Evolutionary conservation across 1,140 invertebrate species (phyloP), one percentile per base, ranked within the genome.

Genomic region (Oryzaephilus surinamensis): DNA sequence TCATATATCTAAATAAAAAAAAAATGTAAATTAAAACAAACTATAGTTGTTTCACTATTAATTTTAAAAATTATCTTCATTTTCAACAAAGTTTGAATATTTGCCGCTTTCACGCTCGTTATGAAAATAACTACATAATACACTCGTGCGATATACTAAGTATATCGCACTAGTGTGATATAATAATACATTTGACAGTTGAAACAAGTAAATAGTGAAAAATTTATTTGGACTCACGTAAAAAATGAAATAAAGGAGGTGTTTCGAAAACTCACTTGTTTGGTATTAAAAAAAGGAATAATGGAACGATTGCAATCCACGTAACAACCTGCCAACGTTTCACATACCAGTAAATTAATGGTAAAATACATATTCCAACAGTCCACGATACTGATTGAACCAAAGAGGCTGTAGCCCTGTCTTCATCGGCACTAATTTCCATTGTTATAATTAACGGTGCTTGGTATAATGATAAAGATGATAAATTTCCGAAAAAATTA

Each of bases 301-400:
- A 46, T 10, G 57, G 55, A 8, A 58, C 23, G 3, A 46, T 53
- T 5, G 55, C 53, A 5, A 45, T 35, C 8, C 56, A 17, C 15
- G 50, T 58, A 47, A 73, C 73, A 39, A 54, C 45, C 38, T 64
- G 60, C 74, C 74, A 76, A 48, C 72, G 63, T 45, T 66, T 54
- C 19, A 69, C 38, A 52, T 61, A 63, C 74, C 74, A 77, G 53
- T 64, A 72, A 2, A 75, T 46, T 28, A 75, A 48, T 0, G 73
- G 69, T 60, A 75, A 61, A 16, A 70, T 15, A 27, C 66, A 66
- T 10, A 74, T 58, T 14, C 72, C 72, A 15, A 66, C 32, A 33
- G 69, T 72, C 58, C 64, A 68, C 27, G 66, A 67, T 14, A 63
- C 37, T 43, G 57, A 65, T 46, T 68, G 66, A 33, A 64, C 49